phyloP scores from a whole-genome alignment of 2,797 vertebrate genomes.

The Selene dorsalis region DNA sequence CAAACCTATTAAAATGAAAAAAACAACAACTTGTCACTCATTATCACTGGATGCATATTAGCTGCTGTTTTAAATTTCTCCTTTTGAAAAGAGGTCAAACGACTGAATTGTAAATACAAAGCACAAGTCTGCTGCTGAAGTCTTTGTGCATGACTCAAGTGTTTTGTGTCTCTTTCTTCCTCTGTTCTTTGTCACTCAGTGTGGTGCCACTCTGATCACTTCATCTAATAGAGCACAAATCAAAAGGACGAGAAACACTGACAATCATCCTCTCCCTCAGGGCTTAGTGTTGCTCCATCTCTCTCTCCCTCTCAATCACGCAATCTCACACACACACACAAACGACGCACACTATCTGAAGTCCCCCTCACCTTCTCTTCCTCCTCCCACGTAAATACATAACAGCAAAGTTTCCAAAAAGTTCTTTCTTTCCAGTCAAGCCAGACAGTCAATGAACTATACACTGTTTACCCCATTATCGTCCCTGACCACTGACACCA shows the following conservation, averaged over 20 bases:
- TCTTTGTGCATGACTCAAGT: constrained; percentile 24
- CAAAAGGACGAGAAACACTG: constrained; percentile 29
- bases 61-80: neutral
- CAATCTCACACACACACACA: constrained; percentile 7
- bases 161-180: constrained; percentile 28
- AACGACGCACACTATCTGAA: constrained; percentile 19
- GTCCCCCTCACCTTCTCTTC: neutral
- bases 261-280: constrained; percentile 39
- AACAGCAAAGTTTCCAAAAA: constrained; percentile 52
- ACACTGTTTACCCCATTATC: constrained; percentile 58
- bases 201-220: constrained; percentile 53
- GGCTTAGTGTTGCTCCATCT: constrained; percentile 21
- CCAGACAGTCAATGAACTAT: constrained; percentile 33
- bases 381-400: constrained; percentile 23
- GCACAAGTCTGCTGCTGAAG: neutral
- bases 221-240: constrained; percentile 53
- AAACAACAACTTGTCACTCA: neutral
- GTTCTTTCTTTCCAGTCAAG: neutral
- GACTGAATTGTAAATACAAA: neutral
- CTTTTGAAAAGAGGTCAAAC: neutral
- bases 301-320: constrained; percentile 12
- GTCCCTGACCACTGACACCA: constrained; percentile 63
- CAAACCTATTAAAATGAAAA: neutral
- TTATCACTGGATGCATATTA: neutral
- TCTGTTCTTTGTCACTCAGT: constrained; percentile 37